Base-by-base conservation (phyloP, 2,888 invertebrate species). In the Cosmia trapezina region DNA sequence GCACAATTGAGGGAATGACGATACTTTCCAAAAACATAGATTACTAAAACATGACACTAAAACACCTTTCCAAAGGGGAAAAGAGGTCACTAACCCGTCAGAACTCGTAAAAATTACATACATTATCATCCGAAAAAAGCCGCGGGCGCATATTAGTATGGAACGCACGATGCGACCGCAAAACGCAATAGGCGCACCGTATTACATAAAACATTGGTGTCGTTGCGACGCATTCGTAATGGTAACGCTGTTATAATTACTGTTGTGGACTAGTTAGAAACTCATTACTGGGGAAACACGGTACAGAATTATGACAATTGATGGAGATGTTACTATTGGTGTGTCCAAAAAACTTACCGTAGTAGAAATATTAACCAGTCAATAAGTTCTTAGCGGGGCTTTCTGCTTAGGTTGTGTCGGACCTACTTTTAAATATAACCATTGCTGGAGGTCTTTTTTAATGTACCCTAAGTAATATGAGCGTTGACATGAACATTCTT, bases 121-220 rank as follows among this genome's bases (percentile, higher is more conserved):
- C 19, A 76, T 77, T 66, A 71, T 61, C 53, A 41, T 17, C 62
- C 61, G 54, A 73, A 75, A 72, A 71, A 73, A 72, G 68, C 70
- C 56, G 47, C 66, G 37, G 53, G 49, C 69, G 59, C 49, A 37
- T 70, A 68, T 81, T 83, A 83, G 81, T 83, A 81, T 83, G 80
- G 47, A 61, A 70, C 78, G 73, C 75, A 81, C 68, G 71, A 73
- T 83, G 83, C 81, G 87, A 84, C 86, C 88, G 86, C 87, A 86
- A 87, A 88, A 86, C 86, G 86, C 81, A 81, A 80, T 68, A 56
- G 66, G 73, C 65, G 60, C 84, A 71, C 78, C 71, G 66, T 66
- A 79, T 90, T 91, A 88, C 88, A 88, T 89, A 90, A 89, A 87
- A 79, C 62, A 78, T 86, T 83, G 78, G 85, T 83, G 80, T 84